Base-by-base conservation (phyloP, 2,797 vertebrate species). In the Sus cebifrons region DNA sequence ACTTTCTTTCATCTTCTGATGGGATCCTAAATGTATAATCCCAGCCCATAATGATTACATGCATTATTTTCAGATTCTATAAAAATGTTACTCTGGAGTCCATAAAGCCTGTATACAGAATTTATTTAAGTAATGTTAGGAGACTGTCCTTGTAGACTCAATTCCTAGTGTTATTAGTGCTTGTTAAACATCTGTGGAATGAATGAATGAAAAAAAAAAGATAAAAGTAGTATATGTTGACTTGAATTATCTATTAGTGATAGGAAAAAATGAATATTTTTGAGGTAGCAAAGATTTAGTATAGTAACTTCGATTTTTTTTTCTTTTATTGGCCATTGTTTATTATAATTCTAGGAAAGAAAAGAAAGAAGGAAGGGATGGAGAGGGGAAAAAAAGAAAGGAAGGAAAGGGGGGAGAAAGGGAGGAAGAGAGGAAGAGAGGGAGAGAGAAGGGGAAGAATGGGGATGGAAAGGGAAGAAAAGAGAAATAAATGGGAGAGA, bases 391-490 rank as follows among this genome's bases (percentile, higher is more conserved):
- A 9, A 62, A 40, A 6, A 27, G 16, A 18, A 60, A 13, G 36
- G 14, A 54, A 40, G 25, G 9, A 25, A 36, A 15, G 21, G 16
- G 40, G 23, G 5, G 5, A 25, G 21, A 17, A 2, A 29, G 15
- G 10, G 0, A 56, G 11, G 4, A 0, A 32, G 9, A 25, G 29
- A 62, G 21, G 29, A 44, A 27, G 32, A 29, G 23, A 32, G 15
- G 6, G 14, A 11, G n/a, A 11, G 12, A 40, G 9, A 0, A 3
- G 18, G 32, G 2, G 12, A 40, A 18, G 15, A 23, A 40, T 13
- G 8, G 25, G 12, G 10, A 16, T 18, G 10, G 23, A 44, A 5
- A n/a, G n/a, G 9, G 5, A 58, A 58, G 54, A 23, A 20, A 36
- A 56, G 29, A 23, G n/a, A 32, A 14, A 32, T 20, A 23, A 32